Conservation (phyloP, 2,797 vertebrate genomes). For the Semotilus atromaculatus region DNA sequence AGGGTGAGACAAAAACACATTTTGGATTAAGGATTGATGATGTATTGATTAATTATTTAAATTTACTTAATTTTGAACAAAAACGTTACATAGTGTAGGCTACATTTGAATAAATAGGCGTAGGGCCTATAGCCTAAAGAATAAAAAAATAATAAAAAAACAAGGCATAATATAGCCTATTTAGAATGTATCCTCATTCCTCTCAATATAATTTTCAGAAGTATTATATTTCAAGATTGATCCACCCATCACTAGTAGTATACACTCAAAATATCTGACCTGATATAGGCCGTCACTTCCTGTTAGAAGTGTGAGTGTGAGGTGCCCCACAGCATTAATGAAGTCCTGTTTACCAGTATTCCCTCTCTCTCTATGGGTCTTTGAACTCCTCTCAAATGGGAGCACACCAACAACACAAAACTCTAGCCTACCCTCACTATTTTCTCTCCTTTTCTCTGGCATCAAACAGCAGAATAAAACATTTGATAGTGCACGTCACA, state of each 20-base stretch:
- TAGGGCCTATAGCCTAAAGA: too few relatives aligned
- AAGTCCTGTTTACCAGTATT: constrained; percentile 29
- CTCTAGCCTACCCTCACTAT: not conserved
- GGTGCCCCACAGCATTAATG: constrained; percentile 9
- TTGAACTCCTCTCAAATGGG: constrained; percentile 22
- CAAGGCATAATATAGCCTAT: not conserved
- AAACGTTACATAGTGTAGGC: not conserved
- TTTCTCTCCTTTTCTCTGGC: constrained; percentile 1
- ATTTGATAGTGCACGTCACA: constrained; percentile 28
- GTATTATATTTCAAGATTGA: not conserved
- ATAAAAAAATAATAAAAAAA: too few relatives aligned
- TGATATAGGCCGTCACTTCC: not conserved
- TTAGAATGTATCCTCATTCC: not conserved
- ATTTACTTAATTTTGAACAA: not conserved
- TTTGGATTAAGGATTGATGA: not conserved
- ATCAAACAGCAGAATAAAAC: constrained; percentile 39
- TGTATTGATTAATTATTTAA: not conserved
- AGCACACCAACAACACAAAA: constrained; percentile 8
- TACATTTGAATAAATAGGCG: not conserved
- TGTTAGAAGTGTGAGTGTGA: constrained; percentile 27
- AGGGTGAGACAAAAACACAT: not conserved
- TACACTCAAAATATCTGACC: not conserved
- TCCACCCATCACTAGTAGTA: not conserved
- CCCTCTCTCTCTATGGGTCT: constrained; percentile 23
- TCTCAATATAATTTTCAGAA: not conserved